phyloP scores from a whole-genome alignment of 2,888 invertebrate species.

The Proisotoma minuta region DNA sequence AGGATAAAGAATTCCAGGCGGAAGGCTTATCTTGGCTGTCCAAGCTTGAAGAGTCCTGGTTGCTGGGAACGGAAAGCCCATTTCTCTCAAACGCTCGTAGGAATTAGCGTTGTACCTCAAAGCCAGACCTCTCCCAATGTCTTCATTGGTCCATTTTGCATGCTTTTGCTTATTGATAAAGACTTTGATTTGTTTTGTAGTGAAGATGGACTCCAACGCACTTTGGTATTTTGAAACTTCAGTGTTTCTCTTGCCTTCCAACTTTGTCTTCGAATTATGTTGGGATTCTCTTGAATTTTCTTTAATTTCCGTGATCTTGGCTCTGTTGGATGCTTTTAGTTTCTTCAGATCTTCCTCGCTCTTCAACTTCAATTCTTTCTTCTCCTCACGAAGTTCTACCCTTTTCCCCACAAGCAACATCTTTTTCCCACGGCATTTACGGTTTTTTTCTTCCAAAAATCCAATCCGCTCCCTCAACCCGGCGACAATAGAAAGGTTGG shows the following conservation, averaged over 20 bases:
- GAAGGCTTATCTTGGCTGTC: background rate
- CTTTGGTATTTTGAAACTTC: background rate
- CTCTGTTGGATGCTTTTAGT: too few relatives aligned
- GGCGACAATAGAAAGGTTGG: too few relatives aligned
- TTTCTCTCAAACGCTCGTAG: background rate
- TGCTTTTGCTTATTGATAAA: background rate
- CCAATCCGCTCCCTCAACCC: too few relatives aligned
- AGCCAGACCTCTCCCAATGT: background rate
- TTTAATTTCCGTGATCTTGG: too few relatives aligned
- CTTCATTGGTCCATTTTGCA: constrained; percentile 5
- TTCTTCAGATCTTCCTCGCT: too few relatives aligned
- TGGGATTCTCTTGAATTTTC: too few relatives aligned
- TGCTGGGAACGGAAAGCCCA: background rate
- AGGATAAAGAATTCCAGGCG: background rate
- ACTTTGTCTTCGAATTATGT: too few relatives aligned
- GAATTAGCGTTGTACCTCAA: constrained; percentile 2
- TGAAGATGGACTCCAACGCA: background rate
- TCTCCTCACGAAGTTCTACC: too few relatives aligned
- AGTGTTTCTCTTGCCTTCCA: background rate
- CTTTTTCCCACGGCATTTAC: too few relatives aligned
- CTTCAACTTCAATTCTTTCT: too few relatives aligned
- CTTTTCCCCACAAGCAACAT: too few relatives aligned
- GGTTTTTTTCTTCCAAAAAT: too few relatives aligned
- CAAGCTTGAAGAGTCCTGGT: background rate
- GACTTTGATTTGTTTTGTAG: background rate